A percentile compares a stretch with the other conserved stretches of the same genome.
These are phyloP conservation scores for Anarrhichthys ocellatus DNA, from an alignment of 2,113 vertebrate genomes.

Conservation along the genomic window DNA sequence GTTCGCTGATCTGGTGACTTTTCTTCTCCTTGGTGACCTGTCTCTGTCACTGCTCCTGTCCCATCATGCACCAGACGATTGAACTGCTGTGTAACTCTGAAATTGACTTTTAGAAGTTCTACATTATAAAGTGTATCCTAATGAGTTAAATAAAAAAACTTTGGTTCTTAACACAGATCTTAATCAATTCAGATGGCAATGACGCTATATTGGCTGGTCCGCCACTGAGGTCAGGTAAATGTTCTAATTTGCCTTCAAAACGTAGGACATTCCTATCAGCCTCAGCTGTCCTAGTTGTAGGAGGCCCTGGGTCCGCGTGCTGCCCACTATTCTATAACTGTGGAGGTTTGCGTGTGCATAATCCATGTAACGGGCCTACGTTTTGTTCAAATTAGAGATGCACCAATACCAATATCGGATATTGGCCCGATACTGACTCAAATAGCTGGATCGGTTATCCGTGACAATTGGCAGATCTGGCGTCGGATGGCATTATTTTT, in stretches of 20 bases:
- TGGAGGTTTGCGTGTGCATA: neutral
- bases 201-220: neutral
- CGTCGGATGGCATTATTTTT: neutral
- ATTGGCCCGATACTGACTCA: neutral
- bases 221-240: neutral
- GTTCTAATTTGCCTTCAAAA: neutral
- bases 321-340: neutral
- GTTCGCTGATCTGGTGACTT: conserved; percentile 49
- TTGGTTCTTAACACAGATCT: neutral
- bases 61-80: conserved; percentile 40
- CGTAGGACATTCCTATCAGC: neutral
- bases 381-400: neutral
- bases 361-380: neutral
- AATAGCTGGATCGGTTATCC: neutral
- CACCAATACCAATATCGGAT: neutral
- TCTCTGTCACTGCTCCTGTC: conserved; percentile 39
- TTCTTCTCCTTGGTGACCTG: conserved; percentile 45
- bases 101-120: conserved; percentile 44
- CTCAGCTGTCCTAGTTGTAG: neutral
- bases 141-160: conserved; percentile 24
- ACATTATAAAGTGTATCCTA: conserved; percentile 15
- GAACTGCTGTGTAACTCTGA: conserved; percentile 27
- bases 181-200: conserved; percentile 4
- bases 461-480: neutral
- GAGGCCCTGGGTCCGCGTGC: neutral